A percentile compares a stretch with the other conserved stretches of the same genome.
These are phyloP conservation scores for Edolisoma coerulescens DNA, from an alignment of 2,113 vertebrate genomes.

Conservation along the genomic window DNA sequence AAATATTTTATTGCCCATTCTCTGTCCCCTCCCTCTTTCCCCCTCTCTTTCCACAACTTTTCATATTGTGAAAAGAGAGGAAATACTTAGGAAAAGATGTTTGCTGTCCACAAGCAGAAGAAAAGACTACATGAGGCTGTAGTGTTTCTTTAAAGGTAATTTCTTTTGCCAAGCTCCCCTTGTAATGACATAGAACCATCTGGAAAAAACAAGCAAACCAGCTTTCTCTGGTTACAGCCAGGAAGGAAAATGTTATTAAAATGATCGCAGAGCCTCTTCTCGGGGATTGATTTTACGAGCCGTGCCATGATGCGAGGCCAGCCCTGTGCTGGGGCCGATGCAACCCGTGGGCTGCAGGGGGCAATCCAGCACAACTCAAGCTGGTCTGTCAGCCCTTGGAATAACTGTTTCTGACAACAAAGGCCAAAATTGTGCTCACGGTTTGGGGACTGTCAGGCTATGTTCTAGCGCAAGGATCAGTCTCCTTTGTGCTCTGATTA, in stretches of 20 bases:
- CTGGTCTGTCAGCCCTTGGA: background rate
- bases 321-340: background rate
- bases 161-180: background rate
- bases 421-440: constrained; percentile 34
- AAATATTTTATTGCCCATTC: constrained; percentile 51
- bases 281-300: background rate
- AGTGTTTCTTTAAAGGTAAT: constrained; percentile 22
- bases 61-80: constrained; percentile 9
- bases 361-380: constrained; percentile 68
- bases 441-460: constrained; percentile 25
- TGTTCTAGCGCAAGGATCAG: constrained; percentile 40
- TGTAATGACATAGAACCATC: background rate
- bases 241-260: background rate
- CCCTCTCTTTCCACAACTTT: background rate
- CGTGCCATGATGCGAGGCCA: rapidly evolving
- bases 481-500: constrained; percentile 56
- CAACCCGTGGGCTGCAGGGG: constrained; percentile 60
- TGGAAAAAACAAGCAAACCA: constrained; percentile 14
- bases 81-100: constrained; percentile 24
- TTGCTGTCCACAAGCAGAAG: constrained; percentile 5
- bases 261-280: background rate
- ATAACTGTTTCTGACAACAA: constrained; percentile 56
- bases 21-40: background rate
- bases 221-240: background rate
- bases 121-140: background rate